phyloP scores from a whole-genome alignment of 1,140 invertebrate genomes.

The Zaprionus inermis region DNA sequence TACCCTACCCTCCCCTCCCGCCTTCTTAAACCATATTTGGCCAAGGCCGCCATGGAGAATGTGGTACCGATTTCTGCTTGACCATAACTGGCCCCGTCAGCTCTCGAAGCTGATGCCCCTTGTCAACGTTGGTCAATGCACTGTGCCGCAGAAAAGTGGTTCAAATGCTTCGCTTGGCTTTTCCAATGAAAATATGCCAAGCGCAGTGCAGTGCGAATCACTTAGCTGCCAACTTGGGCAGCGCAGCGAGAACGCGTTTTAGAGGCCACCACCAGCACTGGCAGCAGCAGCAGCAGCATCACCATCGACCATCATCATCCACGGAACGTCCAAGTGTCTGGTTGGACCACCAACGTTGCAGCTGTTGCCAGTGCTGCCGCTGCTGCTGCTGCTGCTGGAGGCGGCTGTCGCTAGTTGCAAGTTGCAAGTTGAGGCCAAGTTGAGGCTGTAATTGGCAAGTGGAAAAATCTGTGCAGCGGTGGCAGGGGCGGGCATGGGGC shows the following conservation, averaged over 20 bases:
- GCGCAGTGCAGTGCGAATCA: slow-evolving; percentile 15
- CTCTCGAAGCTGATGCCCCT: slow-evolving; percentile 22
- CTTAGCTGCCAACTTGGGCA: slow-evolving; percentile 42
- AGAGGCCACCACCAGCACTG: slow-evolving; percentile 32
- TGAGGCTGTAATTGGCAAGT: slow-evolving; percentile 74
- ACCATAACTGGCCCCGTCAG: slow-evolving; percentile 24
- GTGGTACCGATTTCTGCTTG: slow-evolving; percentile 39
- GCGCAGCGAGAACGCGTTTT: slow-evolving; percentile 55
- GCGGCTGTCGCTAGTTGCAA: slow-evolving; percentile 13
- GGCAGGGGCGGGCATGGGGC: slow-evolving; percentile 29
- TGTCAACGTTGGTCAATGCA: slow-evolving; percentile 68
- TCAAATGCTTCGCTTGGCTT: slow-evolving; percentile 34
- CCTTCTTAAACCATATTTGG: slow-evolving; percentile 23
- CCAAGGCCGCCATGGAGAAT: slow-evolving; percentile 43
- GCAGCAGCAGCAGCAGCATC: background rate
- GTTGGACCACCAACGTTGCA: slow-evolving; percentile 64
- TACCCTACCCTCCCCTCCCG: background rate
- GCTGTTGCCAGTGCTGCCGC: slow-evolving; percentile 30
- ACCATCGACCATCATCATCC: slow-evolving; percentile 29
- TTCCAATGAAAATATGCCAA: slow-evolving; percentile 73
- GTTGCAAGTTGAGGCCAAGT: slow-evolving; percentile 18
- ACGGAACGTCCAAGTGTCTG: slow-evolving; percentile 63
- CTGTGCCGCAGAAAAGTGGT: slow-evolving; percentile 54
- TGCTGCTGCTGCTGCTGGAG: slow-evolving; percentile 19
- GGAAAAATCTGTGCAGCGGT: slow-evolving; percentile 56